Evolutionary conservation across 2,113 vertebrate genomes (phyloP).

Genomic region (Dascyllus trimaculatus): DNA sequence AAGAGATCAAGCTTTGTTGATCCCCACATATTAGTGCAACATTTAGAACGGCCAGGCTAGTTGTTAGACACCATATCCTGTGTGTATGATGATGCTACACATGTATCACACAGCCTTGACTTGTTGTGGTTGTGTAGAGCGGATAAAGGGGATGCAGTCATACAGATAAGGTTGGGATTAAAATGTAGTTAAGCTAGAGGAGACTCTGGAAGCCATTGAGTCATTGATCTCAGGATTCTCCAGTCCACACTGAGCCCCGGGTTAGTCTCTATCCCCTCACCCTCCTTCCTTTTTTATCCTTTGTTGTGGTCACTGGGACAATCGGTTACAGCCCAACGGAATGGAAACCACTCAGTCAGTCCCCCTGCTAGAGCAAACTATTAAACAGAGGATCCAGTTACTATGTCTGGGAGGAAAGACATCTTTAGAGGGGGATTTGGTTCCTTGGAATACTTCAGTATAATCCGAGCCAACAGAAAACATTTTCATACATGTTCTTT

Average conservation of each 20-base stretch:
- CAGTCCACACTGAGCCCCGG: constrained; percentile 54
- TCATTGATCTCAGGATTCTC: constrained; percentile 72
- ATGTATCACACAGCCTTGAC: constrained; percentile 43
- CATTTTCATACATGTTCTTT: constrained; percentile 43
- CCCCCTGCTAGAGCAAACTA: constrained; percentile 74
- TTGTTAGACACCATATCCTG: constrained; percentile 54
- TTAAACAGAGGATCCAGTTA: constrained; percentile 82
- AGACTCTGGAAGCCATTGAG: constrained; percentile 77
- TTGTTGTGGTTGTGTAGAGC: constrained; percentile 55
- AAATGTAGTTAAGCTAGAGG: constrained; percentile 53
- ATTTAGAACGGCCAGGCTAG: constrained; percentile 47
- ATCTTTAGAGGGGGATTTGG: constrained; percentile 67
- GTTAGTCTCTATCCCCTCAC: constrained; percentile 68
- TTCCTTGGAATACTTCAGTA: constrained; percentile 48
- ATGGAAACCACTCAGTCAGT: constrained; percentile 80
- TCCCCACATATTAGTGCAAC: constrained; percentile 33
- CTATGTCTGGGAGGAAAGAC: constrained; percentile 66
- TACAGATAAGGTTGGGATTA: constrained; percentile 59
- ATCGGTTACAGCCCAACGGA: constrained; percentile 79
- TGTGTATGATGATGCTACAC: constrained; percentile 45
- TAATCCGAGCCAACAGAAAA: constrained; percentile 54
- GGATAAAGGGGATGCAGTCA: constrained; percentile 54
- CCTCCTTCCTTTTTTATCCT: constrained; percentile 68
- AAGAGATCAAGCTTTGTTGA: constrained; percentile 57
- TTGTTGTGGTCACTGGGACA: constrained; percentile 84